Percentiles rank a stretch among this genome's conserved stretches.
These are phyloP conservation scores for Centroberyx gerrardi DNA, from an alignment of 2,797 vertebrate species.

Conservation along the genomic window DNA sequence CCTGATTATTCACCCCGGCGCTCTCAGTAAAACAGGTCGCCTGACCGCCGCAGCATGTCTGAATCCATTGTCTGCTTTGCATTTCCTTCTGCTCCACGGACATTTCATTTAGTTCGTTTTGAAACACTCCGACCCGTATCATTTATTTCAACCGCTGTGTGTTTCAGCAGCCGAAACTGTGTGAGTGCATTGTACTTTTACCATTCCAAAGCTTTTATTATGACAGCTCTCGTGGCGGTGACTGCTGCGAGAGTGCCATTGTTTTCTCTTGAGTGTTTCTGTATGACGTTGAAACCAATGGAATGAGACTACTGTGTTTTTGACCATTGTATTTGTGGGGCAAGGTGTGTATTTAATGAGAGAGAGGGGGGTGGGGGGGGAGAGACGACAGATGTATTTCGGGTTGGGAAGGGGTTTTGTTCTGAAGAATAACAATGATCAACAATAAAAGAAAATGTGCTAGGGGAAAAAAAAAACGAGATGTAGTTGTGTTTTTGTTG, in stretches of 20 bases:
- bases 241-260: conserved; percentile 48
- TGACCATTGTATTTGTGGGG: conserved; percentile 84
- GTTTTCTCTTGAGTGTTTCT: conserved; percentile 76
- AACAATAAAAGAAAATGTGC: conserved; percentile 82
- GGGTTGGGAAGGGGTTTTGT: conserved; percentile 64
- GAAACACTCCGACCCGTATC: conserved; percentile 23
- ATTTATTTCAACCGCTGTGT: conserved; percentile 52
- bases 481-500: conserved; percentile 34
- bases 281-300: conserved; percentile 78
- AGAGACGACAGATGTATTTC: conserved; percentile 64
- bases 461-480: conserved; percentile 56
- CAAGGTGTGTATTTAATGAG: conserved; percentile 70
- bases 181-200: conserved; percentile 76
- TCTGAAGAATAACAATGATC: conserved; percentile 67
- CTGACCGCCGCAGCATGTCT: conserved; percentile 50
- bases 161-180: conserved; percentile 55
- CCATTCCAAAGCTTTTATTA: conserved; percentile 74
- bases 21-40: conserved; percentile 46
- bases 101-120: conserved; percentile 60
- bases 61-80: conserved; percentile 58
- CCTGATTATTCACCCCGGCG: conserved; percentile 59
- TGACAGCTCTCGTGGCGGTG: conserved; percentile 48
- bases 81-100: conserved; percentile 55
- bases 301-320: conserved; percentile 85
- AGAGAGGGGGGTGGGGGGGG: conserved; percentile 10